Evolutionary conservation across 2,888 invertebrate genomes (phyloP).

Genomic region (Octodonta nipae): DNA sequence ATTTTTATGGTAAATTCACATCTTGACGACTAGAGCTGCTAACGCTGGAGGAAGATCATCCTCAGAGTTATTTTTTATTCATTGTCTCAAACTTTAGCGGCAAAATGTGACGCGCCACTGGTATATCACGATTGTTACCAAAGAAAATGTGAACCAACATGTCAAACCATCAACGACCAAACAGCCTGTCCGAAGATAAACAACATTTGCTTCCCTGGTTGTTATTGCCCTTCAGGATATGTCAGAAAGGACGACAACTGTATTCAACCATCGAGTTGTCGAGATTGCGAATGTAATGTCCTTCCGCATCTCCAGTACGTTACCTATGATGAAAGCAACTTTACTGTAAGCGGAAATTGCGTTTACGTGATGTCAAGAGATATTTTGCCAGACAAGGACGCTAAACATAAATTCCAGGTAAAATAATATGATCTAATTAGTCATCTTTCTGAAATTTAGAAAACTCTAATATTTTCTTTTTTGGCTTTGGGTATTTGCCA

Average conservation of each 20-base stretch:
- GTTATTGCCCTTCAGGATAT: constrained; percentile 68
- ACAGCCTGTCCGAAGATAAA: constrained; percentile 49
- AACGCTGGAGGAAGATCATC: too few species aligned
- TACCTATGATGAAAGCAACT: constrained; percentile 69
- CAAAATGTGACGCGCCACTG: constrained; percentile 57
- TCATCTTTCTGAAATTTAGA: too few species aligned
- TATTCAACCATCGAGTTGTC: constrained; percentile 55
- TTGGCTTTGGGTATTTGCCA: too few species aligned
- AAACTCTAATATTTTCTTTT: too few species aligned
- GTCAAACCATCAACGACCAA: constrained; percentile 45
- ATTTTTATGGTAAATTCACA: too few species aligned
- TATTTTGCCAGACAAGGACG: constrained; percentile 36
- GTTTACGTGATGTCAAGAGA: constrained; percentile 67
- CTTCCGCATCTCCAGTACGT: constrained; percentile 68
- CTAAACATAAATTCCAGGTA: constrained; percentile 40
- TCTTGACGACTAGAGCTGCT: too few species aligned
- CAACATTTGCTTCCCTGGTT: constrained; percentile 66
- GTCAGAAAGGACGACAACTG: constrained; percentile 56
- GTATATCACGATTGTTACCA: constrained; percentile 75
- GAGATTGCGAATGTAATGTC: constrained; percentile 60
- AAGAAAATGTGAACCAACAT: constrained; percentile 64
- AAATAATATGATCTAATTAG: constrained; percentile 1
- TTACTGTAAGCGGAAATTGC: constrained; percentile 72
- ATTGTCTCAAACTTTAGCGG: constrained; percentile 38
- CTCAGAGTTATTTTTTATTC: constrained; percentile 2